Evolutionary conservation across 2,113 vertebrate genomes (phyloP), one percentile per base, ranked within the genome.

Genomic region (Cheirogaleus medius): DNA sequence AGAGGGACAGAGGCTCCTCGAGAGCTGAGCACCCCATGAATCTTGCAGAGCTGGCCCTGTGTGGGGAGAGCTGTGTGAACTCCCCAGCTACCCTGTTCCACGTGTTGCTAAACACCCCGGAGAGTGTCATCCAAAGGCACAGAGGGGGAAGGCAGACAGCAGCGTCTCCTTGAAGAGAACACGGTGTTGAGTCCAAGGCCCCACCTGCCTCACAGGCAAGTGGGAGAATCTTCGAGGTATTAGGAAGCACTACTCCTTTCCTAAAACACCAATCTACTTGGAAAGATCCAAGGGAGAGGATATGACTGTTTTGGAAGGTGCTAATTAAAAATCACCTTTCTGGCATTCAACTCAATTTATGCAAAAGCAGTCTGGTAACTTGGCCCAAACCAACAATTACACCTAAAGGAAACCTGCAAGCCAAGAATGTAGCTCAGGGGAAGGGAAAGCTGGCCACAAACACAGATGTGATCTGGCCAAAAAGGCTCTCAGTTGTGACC

Each of bases 41-140:
- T 54, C 98, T 98, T 37, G 98, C 99, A 0, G 99, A 99, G 95
- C 97, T 99, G 18, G 98, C 98, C 21, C 1, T 99, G 91, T 99
- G 99, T 95, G 97, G 97, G 0, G 99, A 99, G 56, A 99, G 99
- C 98, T 99, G 99, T 0, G 4, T 63, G 32, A 98, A 97, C 47
- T 97, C 99, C 92, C 73, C 98, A 1, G n/a, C 98, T 3, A 94
- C 98, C 54, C 98, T 99, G 12, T 8, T 95, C 58, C 83, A 99
- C 17, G 97, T 95, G 14, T 88, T 99, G 27, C 37, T 87, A 1
- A 85, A 78, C 34, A 52, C 85, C 5, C 32, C 98, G 0, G 95
- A 92, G 44, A 97, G 66, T 7, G 97, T 99, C 92, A 96, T 69
- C 32, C 97, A 97, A 52, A 97, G 94, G 76, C 98, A 98, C 90